Evolutionary conservation across 2,113 vertebrate genomes (phyloP), one percentile per base, ranked within the genome.

Genomic region (Elephantulus edwardii): DNA sequence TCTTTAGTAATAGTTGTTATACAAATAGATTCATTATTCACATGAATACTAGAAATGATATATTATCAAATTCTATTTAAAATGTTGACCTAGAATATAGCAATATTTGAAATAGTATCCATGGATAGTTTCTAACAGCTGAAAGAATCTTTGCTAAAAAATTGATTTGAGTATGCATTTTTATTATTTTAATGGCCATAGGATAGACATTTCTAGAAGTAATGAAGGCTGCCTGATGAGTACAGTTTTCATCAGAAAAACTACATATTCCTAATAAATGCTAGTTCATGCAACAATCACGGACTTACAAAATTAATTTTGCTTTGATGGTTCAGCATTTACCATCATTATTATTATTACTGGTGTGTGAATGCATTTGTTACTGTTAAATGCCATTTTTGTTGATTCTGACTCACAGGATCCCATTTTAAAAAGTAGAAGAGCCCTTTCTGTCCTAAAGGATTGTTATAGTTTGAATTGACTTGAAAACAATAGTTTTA

Each of bases 131-230:
- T 64, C 68, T 78, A 89, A 81, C 81, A 50, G 2, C 84, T 20
- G 26, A 78, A 33, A 58, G 46, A 83, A 50, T 0, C 33, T 79
- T 91, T 83, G 19, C 42, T 72, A 80, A 3, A 80, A 8, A 80
- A 54, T 38, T 42, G 48, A 90, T 83, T 5, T 10, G 52, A 89
- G 79, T 11, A 83, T 33, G 8, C 10, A 62, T n/a, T 84, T 91
- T 94, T 86, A 72, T 80, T 86, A 81, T 83, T 83, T 79, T 72
- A 86, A 62, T 84, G 40, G 71, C 72, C 16, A 54, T 7, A 86
- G 30, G 28, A 58, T 13, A 52, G 10, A 40, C 8, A 74, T 62
- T 88, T 76, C 48, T 92, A 26, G 24, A 92, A 86, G 68, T 91
- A 19, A 76, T 35, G 80, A 62, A 77, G 33, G 74, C 70, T 9